Evolutionary conservation across 2,888 invertebrate genomes (phyloP), one percentile per base, ranked within the genome.

Genomic region (Spilarctia lutea): DNA sequence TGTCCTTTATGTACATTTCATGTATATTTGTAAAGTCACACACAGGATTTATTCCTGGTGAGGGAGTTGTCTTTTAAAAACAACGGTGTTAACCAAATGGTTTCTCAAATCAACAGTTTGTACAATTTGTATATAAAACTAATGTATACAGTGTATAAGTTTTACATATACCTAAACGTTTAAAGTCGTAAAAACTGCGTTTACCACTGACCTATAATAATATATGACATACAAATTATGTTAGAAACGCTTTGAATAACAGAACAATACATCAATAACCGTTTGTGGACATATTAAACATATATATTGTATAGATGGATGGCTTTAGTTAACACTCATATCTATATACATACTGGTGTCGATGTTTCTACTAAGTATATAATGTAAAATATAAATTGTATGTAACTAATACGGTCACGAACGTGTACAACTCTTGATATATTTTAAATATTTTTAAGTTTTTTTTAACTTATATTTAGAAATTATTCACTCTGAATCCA

Each of bases 311-410:
- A 63, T 18, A 30, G 4, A 30, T 63, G 3, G 4, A 30, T 63
- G 3, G 4, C 30, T 63, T 60, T 18, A 63, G 63, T 63, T 63
- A 1, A 63, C 63, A 30, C 7, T 18, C 30, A 18, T 8, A 63
- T 2, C 1, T 30, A 27, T 30, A 39, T 6, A 6, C 30, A 30
- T n/a, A 52, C 69, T 20, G 16, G n/a, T 45, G 33, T 69, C 30
- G 52, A 52, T 69, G 68, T 68, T 56, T 33, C 68, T 80, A 77
- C 73, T 80, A n/a, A n/a, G n/a, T n/a, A 71, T 77, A 79, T 79
- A 79, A 77, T 72, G 77, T 27, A 63, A 6, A 30, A 45, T 73
- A 83, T 75, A n/a, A 81, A 78, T 74, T 10, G 45, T 67, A 74
- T 81, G 60, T 72, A 71, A 75, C 73, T 60, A n/a, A 35, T 35